Conservation (phyloP, 2,113 vertebrate species). For the Tychaedon coryphoeus region DNA sequence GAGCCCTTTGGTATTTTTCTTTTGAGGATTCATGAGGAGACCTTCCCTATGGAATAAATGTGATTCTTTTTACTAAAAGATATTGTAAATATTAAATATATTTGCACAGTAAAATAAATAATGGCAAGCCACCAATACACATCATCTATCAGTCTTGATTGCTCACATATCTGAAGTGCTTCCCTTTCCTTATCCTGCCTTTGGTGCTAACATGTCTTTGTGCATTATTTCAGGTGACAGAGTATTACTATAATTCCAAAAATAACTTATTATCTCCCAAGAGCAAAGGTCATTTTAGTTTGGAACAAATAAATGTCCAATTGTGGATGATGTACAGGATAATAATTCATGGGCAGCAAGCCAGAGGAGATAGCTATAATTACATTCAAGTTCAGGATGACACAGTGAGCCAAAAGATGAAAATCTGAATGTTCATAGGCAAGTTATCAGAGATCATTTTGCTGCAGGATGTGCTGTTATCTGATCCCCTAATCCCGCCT, state of each 20-base stretch:
- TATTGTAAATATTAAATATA: not conserved
- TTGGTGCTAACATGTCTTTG: not conserved
- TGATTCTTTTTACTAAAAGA: not conserved
- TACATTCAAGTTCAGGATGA: conserved; percentile 29
- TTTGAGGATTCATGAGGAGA: not conserved
- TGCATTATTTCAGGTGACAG: not conserved
- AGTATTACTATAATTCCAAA: conserved; percentile 22
- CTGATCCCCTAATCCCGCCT: not conserved
- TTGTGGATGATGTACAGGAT: not conserved
- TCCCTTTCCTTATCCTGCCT: not conserved
- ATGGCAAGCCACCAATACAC: not conserved
- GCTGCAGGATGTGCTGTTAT: not conserved
- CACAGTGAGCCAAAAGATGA: not conserved
- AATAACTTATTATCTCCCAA: conserved; percentile 21
- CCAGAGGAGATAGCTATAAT: conserved; percentile 29
- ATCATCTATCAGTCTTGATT: not conserved
- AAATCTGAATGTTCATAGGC: not conserved
- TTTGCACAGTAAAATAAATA: not conserved
- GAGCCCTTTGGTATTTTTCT: not conserved
- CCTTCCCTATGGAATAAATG: not conserved
- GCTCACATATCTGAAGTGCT: not conserved
- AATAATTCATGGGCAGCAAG: conserved; percentile 1
- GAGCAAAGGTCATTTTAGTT: conserved; percentile 49
- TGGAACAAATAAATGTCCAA: conserved; percentile 50
- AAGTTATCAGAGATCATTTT: conserved; percentile 5